These are phyloP conservation scores for Sporophila hypoxantha DNA, from an alignment of 2,113 vertebrate genomes.

Conservation along the genomic window DNA sequence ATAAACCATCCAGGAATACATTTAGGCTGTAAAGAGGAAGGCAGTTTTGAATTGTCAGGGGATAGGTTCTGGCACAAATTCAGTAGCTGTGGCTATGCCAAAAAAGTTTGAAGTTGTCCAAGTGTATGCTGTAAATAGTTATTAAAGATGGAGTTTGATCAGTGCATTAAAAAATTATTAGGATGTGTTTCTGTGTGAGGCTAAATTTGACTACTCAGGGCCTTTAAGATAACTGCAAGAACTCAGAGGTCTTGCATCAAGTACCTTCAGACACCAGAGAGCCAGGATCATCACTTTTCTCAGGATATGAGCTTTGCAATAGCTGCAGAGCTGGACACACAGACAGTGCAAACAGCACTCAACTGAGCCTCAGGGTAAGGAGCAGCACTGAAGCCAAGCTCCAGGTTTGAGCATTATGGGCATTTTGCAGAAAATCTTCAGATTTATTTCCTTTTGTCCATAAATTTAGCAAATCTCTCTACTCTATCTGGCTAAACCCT, in stretches of 20 bases:
- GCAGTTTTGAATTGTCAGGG: neutral
- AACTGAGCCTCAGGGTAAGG: neutral
- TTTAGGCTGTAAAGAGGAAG: neutral
- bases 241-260: neutral
- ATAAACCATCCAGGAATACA: neutral
- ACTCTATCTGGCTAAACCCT: neutral
- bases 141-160: neutral
- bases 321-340: neutral
- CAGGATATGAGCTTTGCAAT: neutral
- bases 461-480: neutral
- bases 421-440: neutral
- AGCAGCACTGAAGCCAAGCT: neutral
- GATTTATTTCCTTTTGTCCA: neutral
- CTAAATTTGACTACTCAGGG: neutral
- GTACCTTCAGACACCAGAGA: neutral
- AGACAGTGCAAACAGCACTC: neutral
- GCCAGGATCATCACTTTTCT: neutral
- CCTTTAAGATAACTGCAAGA: neutral
- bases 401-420: neutral
- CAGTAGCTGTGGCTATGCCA: neutral
- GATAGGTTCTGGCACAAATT: neutral
- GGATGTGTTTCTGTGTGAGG: neutral
- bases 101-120: slow-evolving; percentile 3
- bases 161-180: neutral
- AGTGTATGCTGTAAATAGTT: neutral